Evolutionary conservation across 2,113 vertebrate genomes (phyloP).

Genomic region (Amphiprion percula): DNA sequence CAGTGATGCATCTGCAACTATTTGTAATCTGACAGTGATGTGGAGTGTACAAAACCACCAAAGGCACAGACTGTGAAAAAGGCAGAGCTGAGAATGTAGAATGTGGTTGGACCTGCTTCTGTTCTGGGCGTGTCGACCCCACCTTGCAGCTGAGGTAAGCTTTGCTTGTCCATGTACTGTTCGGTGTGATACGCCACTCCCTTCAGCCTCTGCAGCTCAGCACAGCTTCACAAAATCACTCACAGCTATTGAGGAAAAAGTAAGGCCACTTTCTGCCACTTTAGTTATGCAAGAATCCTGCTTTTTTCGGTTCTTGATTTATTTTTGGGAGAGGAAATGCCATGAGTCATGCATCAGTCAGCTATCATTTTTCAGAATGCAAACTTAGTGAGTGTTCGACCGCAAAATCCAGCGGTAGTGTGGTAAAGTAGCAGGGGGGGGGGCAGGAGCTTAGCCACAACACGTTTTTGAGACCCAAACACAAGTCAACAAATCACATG

Average conservation of each 20-base stretch:
- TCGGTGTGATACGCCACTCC: slow-evolving; percentile 12
- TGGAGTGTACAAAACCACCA: not conserved
- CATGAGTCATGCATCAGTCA: slow-evolving; percentile 50
- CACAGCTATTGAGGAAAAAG: not conserved
- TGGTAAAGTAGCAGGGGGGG: not conserved
- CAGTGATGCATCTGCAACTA: not conserved
- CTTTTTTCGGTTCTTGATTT: not conserved
- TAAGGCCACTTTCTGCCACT: not conserved
- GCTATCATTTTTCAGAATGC: slow-evolving; percentile 19
- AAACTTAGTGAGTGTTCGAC: slow-evolving; percentile 9
- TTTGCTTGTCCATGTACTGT: not conserved
- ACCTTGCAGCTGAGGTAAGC: slow-evolving; percentile 57
- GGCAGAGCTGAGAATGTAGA: slow-evolving; percentile 18
- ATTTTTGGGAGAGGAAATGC: slow-evolving; percentile 43
- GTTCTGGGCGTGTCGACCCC: slow-evolving; percentile 48
- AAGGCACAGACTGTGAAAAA: slow-evolving; percentile 6
- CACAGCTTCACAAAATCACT: not conserved
- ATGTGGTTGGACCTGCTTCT: slow-evolving; percentile 73
- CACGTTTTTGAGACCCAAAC: slow-evolving; percentile 49
- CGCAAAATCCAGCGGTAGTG: not conserved
- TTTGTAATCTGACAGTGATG: not conserved
- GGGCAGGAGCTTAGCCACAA: slow-evolving; percentile 3
- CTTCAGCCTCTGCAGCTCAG: not conserved
- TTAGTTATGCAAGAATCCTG: slow-evolving; percentile 27
- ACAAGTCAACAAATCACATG: slow-evolving; percentile 63